phyloP scores from a whole-genome alignment of 2,113 vertebrate species.

The Oncorhynchus tshawytscha region DNA sequence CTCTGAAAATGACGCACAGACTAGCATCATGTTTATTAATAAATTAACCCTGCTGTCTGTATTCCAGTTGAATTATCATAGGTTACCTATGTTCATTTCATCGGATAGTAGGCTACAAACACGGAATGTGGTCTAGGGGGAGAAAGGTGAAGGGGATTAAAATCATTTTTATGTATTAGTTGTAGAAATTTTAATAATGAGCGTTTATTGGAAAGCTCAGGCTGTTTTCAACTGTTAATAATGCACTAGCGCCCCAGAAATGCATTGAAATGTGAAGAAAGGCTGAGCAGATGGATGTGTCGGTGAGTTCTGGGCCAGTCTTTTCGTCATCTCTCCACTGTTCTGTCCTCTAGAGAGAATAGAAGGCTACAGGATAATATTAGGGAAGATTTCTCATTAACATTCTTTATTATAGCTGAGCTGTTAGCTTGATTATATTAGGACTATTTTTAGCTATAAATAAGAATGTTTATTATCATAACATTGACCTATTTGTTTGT shows the following conservation, averaged over 20 bases:
- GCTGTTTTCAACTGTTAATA: slow-evolving; percentile 54
- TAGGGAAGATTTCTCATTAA: slow-evolving; percentile 55
- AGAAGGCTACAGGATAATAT: slow-evolving; percentile 48
- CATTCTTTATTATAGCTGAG: slow-evolving; percentile 9
- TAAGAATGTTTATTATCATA: slow-evolving; percentile 49
- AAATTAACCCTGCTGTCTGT: slow-evolving; percentile 56
- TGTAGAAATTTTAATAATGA: slow-evolving; percentile 55
- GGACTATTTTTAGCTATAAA: slow-evolving; percentile 55
- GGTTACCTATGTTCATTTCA: slow-evolving; percentile 43
- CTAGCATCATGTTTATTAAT: slow-evolving; percentile 57
- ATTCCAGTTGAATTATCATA: slow-evolving; percentile 51
- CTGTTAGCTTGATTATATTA: slow-evolving; percentile 4
- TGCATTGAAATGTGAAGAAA: slow-evolving; percentile 46
- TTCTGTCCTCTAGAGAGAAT: slow-evolving; percentile 34
- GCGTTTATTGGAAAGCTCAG: slow-evolving; percentile 53
- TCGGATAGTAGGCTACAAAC: neutral
- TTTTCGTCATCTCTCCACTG: slow-evolving; percentile 43
- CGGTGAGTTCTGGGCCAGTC: slow-evolving; percentile 51
- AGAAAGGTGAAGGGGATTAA: slow-evolving; percentile 42
- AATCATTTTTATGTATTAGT: slow-evolving; percentile 57
- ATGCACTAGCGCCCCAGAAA: slow-evolving; percentile 36
- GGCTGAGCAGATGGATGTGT: slow-evolving; percentile 28
- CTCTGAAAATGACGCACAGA: slow-evolving; percentile 57
- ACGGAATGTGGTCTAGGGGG: slow-evolving; percentile 38
- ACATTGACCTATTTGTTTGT: slow-evolving; percentile 66